These are phyloP conservation scores for Conops quadrifasciatus DNA, from an alignment of 2,888 invertebrate genomes.

Conservation along the genomic window DNA sequence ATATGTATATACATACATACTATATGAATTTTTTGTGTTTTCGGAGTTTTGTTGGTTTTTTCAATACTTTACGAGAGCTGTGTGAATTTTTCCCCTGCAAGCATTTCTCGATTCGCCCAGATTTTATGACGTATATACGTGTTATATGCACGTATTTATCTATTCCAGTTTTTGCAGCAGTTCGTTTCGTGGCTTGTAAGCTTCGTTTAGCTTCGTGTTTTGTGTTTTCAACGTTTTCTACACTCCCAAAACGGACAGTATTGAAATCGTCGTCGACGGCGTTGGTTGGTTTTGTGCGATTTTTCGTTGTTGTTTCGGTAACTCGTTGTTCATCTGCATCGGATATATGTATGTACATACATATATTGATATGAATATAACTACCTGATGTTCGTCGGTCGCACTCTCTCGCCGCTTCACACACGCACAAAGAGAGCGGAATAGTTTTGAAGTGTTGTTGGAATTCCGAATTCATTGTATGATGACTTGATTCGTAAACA, in stretches of 20 bases:
- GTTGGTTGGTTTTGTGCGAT: constrained; percentile 52
- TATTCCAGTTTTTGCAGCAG: constrained; percentile 7
- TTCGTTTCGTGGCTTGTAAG: background rate
- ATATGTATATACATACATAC: too few species aligned
- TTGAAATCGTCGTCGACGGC: constrained; percentile 58
- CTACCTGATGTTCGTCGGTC: too few species aligned
- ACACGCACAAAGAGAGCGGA: background rate
- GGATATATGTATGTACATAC: too few species aligned
- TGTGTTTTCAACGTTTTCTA: constrained; percentile 40
- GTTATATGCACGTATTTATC: constrained; percentile 12
- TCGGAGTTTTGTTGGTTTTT: constrained; percentile 12
- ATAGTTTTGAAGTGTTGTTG: constrained; percentile 42
- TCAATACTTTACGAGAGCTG: constrained; percentile 19
- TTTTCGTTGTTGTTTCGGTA: constrained; percentile 12
- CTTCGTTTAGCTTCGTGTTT: constrained; percentile 35
- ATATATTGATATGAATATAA: too few species aligned
- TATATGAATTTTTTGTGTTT: background rate
- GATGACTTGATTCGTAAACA: too few species aligned
- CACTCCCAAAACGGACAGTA: constrained; percentile 54
- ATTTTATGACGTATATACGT: too few species aligned
- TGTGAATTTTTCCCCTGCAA: constrained; percentile 22
- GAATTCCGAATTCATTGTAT: too few species aligned
- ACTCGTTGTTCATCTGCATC: background rate
- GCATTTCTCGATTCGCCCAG: constrained; percentile 19
- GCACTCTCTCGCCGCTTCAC: background rate